phyloP scores from a whole-genome alignment of 2,888 invertebrate species.

The Cheilosia variabilis region DNA sequence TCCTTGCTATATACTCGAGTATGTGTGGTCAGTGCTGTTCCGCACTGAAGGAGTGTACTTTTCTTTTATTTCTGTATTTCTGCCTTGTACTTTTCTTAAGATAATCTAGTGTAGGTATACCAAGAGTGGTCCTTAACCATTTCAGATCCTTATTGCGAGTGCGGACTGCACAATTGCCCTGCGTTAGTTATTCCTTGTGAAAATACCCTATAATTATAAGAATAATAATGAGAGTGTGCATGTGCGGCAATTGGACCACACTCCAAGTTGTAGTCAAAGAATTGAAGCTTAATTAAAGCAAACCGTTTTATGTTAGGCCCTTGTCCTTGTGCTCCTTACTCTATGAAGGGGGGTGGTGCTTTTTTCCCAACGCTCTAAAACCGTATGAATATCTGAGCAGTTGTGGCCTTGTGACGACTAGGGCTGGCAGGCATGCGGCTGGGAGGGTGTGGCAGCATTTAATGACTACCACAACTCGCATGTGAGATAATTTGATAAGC shows the following conservation, averaged over 20 bases:
- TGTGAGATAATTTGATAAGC: slow-evolving; percentile 58
- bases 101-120: not conserved
- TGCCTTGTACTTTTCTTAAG: slow-evolving; percentile 30
- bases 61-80: slow-evolving; percentile 51
- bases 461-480: slow-evolving; percentile 38
- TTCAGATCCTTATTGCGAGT: not conserved
- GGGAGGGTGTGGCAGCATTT: slow-evolving; percentile 37
- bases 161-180: slow-evolving; percentile 3
- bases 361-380: slow-evolving; percentile 50
- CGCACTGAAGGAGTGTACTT: not conserved
- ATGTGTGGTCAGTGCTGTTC: slow-evolving; percentile 21
- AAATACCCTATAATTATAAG: slow-evolving; percentile 36
- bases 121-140: not conserved
- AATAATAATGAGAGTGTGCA: not conserved
- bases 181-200: slow-evolving; percentile 40
- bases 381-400: slow-evolving; percentile 49
- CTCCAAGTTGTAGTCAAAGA: slow-evolving; percentile 9
- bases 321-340: slow-evolving; percentile 23
- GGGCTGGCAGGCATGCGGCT: not conserved
- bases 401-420: not conserved
- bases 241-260: not conserved
- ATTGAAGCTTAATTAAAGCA: slow-evolving; percentile 31
- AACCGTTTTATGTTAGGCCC: slow-evolving; percentile 20
- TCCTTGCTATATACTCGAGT: not conserved
- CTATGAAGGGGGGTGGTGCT: not conserved